Conservation (phyloP, 2,888 invertebrate species). For the Cantharis lateralis region DNA sequence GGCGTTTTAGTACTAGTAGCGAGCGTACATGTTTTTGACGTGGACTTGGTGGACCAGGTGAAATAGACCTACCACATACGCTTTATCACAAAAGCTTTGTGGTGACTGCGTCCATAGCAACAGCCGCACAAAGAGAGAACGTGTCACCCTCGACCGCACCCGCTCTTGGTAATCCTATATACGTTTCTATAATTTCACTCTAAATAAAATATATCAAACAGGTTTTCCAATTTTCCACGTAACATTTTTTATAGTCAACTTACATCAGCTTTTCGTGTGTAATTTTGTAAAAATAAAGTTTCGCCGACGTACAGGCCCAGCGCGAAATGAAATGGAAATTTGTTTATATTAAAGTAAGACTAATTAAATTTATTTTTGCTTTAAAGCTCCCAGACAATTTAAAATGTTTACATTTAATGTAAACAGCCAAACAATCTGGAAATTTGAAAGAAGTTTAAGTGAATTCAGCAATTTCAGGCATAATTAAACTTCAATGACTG, state of each 20-base stretch:
- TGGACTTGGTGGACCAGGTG: constrained; percentile 33
- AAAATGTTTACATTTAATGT: constrained; percentile 7
- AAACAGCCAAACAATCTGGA: constrained; percentile 3
- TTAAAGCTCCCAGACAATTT: constrained; percentile 9
- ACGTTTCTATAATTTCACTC: constrained; percentile 22
- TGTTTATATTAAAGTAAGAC: neutral
- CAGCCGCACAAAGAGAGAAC: constrained; percentile 39
- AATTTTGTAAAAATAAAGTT: neutral
- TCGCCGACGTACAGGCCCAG: neutral
- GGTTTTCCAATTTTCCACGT: neutral
- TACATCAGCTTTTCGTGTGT: neutral
- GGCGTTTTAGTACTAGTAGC: constrained; percentile 27
- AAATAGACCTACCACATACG: constrained; percentile 33
- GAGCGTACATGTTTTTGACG: constrained; percentile 33
- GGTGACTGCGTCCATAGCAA: constrained; percentile 42
- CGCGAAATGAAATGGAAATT: neutral
- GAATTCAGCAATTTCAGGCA: constrained; percentile 46
- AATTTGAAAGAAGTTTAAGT: constrained; percentile 41
- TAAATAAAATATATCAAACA: neutral
- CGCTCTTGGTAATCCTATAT: constrained; percentile 19
- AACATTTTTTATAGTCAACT: neutral
- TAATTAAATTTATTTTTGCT: neutral
- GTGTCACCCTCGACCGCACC: constrained; percentile 31
- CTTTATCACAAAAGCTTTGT: constrained; percentile 40
- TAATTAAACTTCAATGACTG: constrained; percentile 46